Conservation (phyloP, 2,113 vertebrate species). For the Crotophaga sulcirostris region DNA sequence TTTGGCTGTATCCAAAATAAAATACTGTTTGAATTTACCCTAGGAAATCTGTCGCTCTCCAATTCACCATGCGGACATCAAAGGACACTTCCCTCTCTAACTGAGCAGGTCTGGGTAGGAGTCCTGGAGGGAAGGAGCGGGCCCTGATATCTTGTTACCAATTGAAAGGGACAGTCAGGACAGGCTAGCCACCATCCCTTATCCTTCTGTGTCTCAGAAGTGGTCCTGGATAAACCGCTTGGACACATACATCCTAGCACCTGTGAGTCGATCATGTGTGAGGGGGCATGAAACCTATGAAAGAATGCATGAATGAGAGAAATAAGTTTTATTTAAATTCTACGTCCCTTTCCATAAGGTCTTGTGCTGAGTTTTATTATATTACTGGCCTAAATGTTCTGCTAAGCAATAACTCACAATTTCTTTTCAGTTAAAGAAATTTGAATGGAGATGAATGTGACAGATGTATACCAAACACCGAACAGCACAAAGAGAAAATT, state of each 20-base stretch:
- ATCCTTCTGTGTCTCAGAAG: background rate
- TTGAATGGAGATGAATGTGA: background rate
- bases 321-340: background rate
- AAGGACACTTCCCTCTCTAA: too few relatives aligned
- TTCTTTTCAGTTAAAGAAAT: background rate
- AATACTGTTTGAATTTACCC: too few relatives aligned
- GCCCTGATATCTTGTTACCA: background rate
- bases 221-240: background rate
- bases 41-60: too few relatives aligned
- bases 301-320: background rate
- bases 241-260: background rate
- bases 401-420: background rate
- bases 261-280: background rate
- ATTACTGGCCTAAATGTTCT: background rate
- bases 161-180: background rate
- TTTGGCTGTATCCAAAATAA: too few relatives aligned
- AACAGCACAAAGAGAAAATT: background rate
- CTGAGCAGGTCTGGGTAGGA: too few relatives aligned
- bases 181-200: rapidly evolving
- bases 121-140: too few relatives aligned
- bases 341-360: background rate
- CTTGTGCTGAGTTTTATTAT: background rate
- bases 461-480: background rate
- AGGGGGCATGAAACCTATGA: background rate
- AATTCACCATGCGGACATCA: too few relatives aligned